Evolutionary conservation across 2,113 vertebrate genomes (phyloP).

Genomic region (Glaucomys volans): DNA sequence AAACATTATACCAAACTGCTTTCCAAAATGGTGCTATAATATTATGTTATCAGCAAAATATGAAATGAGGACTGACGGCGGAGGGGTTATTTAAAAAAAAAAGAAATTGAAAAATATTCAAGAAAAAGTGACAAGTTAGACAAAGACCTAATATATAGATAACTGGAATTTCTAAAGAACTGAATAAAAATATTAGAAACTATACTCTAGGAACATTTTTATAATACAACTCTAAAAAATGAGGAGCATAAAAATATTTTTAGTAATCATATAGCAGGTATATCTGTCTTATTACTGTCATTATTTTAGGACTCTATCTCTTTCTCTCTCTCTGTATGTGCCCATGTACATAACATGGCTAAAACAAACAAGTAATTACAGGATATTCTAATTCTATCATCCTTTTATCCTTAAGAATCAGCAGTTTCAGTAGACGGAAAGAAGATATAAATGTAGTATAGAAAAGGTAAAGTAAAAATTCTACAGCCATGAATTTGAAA

Average conservation of each 20-base stretch:
- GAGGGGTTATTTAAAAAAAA: too few relatives aligned
- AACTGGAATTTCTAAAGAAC: not conserved
- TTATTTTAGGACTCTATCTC: not conserved
- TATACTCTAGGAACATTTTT: not conserved
- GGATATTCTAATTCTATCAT: constrained; percentile 35
- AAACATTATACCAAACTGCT: constrained; percentile 25
- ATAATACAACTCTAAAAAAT: constrained; percentile 14
- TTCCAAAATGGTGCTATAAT: constrained; percentile 23
- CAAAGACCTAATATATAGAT: constrained; percentile 19
- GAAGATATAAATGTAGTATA: not conserved
- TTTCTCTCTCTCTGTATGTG: not conserved
- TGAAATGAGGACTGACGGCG: constrained; percentile 3
- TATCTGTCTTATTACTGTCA: not conserved
- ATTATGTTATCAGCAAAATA: not conserved
- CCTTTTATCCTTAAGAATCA: not conserved
- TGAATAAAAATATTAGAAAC: not conserved
- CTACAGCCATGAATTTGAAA: not conserved
- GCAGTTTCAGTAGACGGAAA: not conserved
- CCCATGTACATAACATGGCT: not conserved
- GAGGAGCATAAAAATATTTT: not conserved
- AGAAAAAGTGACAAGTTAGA: constrained; percentile 27
- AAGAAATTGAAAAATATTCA: not conserved
- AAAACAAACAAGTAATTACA: constrained; percentile 38
- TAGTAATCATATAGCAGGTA: not conserved
- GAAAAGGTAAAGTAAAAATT: not conserved